Evolutionary conservation across 2,113 vertebrate genomes (phyloP).

Genomic region (Hippotragus niger): DNA sequence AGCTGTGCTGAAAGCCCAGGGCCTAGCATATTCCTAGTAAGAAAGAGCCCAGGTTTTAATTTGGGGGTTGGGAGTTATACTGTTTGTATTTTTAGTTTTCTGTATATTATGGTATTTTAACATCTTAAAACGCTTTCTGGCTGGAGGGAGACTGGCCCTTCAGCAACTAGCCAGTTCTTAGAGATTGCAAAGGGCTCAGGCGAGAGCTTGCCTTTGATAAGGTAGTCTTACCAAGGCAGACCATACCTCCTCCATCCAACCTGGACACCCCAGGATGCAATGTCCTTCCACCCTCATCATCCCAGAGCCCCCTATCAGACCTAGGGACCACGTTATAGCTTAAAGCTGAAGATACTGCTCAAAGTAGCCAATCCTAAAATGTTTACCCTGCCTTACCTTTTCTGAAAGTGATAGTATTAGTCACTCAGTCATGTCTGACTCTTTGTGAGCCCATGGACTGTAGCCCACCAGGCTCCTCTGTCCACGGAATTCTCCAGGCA

Average conservation of each 20-base stretch:
- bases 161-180: not conserved
- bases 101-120: not conserved
- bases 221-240: not conserved
- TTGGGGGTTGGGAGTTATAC: not conserved
- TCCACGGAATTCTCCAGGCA: not conserved
- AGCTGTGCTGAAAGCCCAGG: not conserved
- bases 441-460: not conserved
- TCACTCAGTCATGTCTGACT: not conserved
- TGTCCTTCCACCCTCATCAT: not conserved
- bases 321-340: too few relatives aligned
- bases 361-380: not conserved
- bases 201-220: not conserved
- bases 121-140: not conserved
- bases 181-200: not conserved
- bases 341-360: not conserved
- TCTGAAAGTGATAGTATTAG: not conserved
- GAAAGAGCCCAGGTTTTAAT: not conserved
- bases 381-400: not conserved
- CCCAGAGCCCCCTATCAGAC: not conserved
- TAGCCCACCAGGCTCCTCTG: not conserved
- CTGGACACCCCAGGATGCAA: not conserved
- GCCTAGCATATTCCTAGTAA: not conserved
- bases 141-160: not conserved
- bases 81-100: not conserved
- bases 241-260: not conserved